Conservation (phyloP, 2,797 vertebrate species). For the Petrocephalus schoutedeni region DNA sequence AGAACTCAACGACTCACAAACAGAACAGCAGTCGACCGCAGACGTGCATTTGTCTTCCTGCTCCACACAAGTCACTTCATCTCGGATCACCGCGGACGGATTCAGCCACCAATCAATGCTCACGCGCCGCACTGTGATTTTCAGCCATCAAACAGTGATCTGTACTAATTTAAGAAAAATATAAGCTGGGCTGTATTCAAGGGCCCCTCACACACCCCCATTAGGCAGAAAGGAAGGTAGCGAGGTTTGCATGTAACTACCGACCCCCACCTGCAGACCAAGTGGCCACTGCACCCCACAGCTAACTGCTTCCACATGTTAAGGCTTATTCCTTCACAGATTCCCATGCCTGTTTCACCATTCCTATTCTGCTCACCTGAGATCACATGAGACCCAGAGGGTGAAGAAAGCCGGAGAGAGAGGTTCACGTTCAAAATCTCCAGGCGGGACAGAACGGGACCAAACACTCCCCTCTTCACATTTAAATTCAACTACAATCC, state of each 20-base stretch:
- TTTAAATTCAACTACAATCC: not conserved
- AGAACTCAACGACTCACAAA: not conserved
- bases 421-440: not conserved
- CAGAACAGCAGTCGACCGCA: not conserved
- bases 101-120: constrained; percentile 2
- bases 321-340: not conserved
- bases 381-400: not conserved
- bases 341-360: not conserved
- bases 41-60: not conserved
- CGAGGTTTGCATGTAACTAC: not conserved
- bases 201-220: not conserved
- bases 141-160: not conserved
- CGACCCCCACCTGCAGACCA: constrained; percentile 8
- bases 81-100: not conserved
- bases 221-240: not conserved
- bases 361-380: not conserved
- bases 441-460: not conserved
- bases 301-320: constrained; percentile 4
- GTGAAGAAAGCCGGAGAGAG: not conserved
- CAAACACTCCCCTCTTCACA: not conserved
- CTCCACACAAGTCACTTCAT: not conserved
- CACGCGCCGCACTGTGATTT: not conserved
- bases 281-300: not conserved
- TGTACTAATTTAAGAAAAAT: not conserved
- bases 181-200: not conserved